Evolutionary conservation across 2,888 invertebrate species (phyloP), one percentile per base, ranked within the genome.

Genomic region (Cosmia pyralina): DNA sequence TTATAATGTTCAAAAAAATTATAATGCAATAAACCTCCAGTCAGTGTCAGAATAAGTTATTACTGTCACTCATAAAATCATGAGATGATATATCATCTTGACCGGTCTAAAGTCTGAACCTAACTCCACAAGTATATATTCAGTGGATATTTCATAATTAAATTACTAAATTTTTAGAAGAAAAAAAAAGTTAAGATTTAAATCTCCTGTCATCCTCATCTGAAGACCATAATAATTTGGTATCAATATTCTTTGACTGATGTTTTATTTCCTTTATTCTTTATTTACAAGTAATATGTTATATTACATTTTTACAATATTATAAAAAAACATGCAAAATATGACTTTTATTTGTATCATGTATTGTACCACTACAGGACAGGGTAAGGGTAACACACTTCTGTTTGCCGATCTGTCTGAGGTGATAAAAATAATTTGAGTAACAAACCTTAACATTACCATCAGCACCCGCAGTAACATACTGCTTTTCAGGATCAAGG

Each of bases 381-480:
- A 48, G 2, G 17, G 15, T 50, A 17, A n/a, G n/a, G 10, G 52
- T 55, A 11, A 41, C 17, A 1, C 7, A 46, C 28, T 62, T 17
- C 17, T 15, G 17, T 19, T 22, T 7, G 4, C 11, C 3, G 4
- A 6, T 15, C 11, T 65, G 17, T 41, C 17, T 22, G 19, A 41
- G 34, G n/a, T 4, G 34, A 11, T n/a, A 58, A 34, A 28, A 19
- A 28, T 28, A 7, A 38, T 44, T 59, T n/a, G 1, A 17, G 0
- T 4, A 8, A 59, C 58, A 19, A 59, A 95, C 96, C 93, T 96
- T 96, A n/a, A 93, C 92, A 90, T 94, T 93, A 28, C 95, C 94
- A 90, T 96, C 96, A 82, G 92, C 95, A 59, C 95, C 95, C n/a
- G 91, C 93, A 38, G 96, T 95, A 4, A 96, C 91, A 93, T 95